phyloP scores from a whole-genome alignment of 1,140 invertebrate genomes.

The Megathymus violae region DNA sequence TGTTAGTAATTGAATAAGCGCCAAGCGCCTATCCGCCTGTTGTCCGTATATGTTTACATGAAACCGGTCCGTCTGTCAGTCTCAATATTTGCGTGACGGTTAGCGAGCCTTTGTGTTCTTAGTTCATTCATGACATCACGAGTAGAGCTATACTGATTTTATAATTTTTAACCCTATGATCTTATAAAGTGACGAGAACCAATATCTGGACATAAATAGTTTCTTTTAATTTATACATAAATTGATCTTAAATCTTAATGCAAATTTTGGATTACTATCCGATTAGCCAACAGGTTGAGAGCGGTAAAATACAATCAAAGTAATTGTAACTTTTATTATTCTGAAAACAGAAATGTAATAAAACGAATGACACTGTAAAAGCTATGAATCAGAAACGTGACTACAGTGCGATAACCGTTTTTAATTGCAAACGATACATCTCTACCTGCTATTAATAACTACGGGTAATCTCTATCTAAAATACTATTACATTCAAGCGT shows the following conservation, averaged over 20 bases:
- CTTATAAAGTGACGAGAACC: too few species aligned
- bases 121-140: conserved; percentile 50
- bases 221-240: too few species aligned
- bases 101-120: conserved; percentile 41
- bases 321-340: too few species aligned
- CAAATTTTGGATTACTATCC: too few species aligned
- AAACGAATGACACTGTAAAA: conserved; percentile 6
- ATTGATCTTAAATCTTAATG: too few species aligned
- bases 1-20: conserved; percentile 41
- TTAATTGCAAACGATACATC: conserved; percentile 25
- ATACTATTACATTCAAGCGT: conserved; percentile 1
- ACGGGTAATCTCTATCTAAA: conserved; percentile 14
- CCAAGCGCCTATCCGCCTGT: conserved; percentile 43
- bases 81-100: conserved; percentile 59
- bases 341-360: conserved; percentile 4
- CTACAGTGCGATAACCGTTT: conserved; percentile 14
- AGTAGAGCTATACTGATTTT: conserved; percentile 9
- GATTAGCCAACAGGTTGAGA: too few species aligned
- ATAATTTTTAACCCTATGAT: conserved; percentile 11
- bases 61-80: conserved; percentile 57
- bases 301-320: too few species aligned
- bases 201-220: too few species aligned
- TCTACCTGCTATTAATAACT: conserved; percentile 16
- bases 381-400: conserved; percentile 24
- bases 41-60: conserved; percentile 37